Evolutionary conservation across 2,797 vertebrate genomes (phyloP).

Genomic region (Diplodus sargus): DNA sequence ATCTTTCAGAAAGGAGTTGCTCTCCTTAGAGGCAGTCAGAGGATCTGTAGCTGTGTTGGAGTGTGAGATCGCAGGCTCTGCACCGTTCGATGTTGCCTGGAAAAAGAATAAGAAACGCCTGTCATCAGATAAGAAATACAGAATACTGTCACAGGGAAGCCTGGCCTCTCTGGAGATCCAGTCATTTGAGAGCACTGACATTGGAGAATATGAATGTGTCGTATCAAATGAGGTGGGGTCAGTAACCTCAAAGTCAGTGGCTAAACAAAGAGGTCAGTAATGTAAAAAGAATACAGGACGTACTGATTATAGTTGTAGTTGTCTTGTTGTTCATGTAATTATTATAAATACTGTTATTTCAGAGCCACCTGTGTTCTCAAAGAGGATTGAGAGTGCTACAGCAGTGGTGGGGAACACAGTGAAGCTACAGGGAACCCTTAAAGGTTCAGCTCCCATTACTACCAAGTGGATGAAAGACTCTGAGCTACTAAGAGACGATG

Average conservation of each 20-base stretch:
- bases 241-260: constrained; percentile 87
- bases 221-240: constrained; percentile 95
- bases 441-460: constrained; percentile 92
- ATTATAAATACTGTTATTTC: constrained; percentile 62
- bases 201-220: constrained; percentile 92
- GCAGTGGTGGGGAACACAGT: constrained; percentile 89
- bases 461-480: constrained; percentile 94
- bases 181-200: constrained; percentile 91
- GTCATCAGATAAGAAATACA: constrained; percentile 91
- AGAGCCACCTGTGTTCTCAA: constrained; percentile 96
- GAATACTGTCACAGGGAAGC: constrained; percentile 87
- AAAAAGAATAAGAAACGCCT: constrained; percentile 92
- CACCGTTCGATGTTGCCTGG: constrained; percentile 93
- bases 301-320: not conserved
- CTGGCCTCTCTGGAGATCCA: constrained; percentile 90
- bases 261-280: constrained; percentile 94
- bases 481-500: constrained; percentile 91
- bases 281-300: constrained; percentile 53
- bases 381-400: constrained; percentile 92
- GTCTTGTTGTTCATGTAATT: not conserved
- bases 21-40: constrained; percentile 89
- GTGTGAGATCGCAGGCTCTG: constrained; percentile 91
- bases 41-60: constrained; percentile 89
- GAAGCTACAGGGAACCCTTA: constrained; percentile 90
- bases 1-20: constrained; percentile 89